These are phyloP conservation scores for Anarhynchus alexandrinus DNA, from an alignment of 2,113 vertebrate genomes.

Conservation along the genomic window DNA sequence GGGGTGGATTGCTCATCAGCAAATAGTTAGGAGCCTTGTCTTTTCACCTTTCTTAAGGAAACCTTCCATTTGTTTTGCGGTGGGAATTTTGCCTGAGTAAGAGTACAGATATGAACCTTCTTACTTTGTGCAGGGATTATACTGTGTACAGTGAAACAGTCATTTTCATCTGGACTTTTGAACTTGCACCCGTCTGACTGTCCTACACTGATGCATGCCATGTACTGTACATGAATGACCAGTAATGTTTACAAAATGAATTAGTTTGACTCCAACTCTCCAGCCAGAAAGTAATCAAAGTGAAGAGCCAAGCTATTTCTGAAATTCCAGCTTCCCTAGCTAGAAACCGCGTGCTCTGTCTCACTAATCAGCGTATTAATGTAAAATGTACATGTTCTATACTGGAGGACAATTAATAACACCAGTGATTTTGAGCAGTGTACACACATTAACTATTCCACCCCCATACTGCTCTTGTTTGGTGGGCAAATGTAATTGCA, in stretches of 20 bases:
- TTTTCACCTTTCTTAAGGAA: not conserved
- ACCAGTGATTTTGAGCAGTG: not conserved
- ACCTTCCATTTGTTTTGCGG: not conserved
- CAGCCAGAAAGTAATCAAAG: constrained; percentile 66
- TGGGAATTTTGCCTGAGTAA: not conserved
- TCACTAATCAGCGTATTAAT: not conserved
- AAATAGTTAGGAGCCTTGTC: not conserved
- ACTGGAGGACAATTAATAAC: constrained; percentile 14
- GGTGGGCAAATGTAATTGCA: not conserved
- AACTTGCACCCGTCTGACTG: constrained; percentile 20
- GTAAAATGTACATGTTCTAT: constrained; percentile 7
- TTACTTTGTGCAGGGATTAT: not conserved
- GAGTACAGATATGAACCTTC: not conserved
- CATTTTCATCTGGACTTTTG: constrained; percentile 32
- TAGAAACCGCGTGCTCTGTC: constrained; percentile 11
- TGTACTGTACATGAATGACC: constrained; percentile 56
- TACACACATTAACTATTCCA: not conserved
- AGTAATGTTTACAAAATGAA: constrained; percentile 61
- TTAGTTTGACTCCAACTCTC: constrained; percentile 48
- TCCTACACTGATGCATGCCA: constrained; percentile 23
- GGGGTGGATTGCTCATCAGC: not conserved
- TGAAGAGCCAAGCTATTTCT: constrained; percentile 54
- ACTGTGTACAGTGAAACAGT: not conserved
- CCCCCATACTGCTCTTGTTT: not conserved
- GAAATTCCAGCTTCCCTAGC: constrained; percentile 43